A percentile compares a stretch with the other conserved stretches of the same genome.
Conservation (phyloP, 2,113 vertebrate species). For the Siniperca knerii region DNA sequence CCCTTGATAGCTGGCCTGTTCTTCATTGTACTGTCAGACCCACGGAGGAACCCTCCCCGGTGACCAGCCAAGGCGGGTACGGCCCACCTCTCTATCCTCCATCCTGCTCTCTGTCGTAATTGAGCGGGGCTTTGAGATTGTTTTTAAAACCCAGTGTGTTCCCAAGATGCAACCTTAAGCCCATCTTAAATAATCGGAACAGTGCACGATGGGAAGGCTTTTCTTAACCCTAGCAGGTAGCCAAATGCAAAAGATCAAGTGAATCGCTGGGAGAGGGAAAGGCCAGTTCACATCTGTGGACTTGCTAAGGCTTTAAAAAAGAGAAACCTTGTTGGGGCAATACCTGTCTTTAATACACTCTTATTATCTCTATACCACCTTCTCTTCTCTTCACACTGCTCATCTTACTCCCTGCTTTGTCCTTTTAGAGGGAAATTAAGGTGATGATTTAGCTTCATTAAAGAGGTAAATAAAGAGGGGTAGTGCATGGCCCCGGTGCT, state of each 20-base stretch:
- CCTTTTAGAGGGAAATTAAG: slow-evolving; percentile 70
- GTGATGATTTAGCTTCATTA: slow-evolving; percentile 80
- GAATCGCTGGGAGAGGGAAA: slow-evolving; percentile 78
- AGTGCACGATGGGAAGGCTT: slow-evolving; percentile 86
- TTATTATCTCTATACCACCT: not conserved
- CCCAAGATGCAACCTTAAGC: slow-evolving; percentile 74
- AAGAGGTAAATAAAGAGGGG: slow-evolving; percentile 78
- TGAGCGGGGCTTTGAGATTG: slow-evolving; percentile 92
- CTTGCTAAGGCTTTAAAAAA: slow-evolving; percentile 82
- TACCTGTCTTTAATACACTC: slow-evolving; percentile 36
- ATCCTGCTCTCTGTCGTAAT: slow-evolving; percentile 88
- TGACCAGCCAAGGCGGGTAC: slow-evolving; percentile 83
- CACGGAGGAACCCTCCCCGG: slow-evolving; percentile 83
- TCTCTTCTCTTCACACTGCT: slow-evolving; percentile 35
- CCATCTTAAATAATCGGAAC: slow-evolving; percentile 77
- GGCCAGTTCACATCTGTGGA: slow-evolving; percentile 71
- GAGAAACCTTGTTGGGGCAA: slow-evolving; percentile 72
- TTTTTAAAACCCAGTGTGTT: slow-evolving; percentile 86
- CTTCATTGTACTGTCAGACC: slow-evolving; percentile 79
- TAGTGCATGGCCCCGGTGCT: slow-evolving; percentile 53
- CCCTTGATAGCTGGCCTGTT: slow-evolving; percentile 76
- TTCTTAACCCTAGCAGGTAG: slow-evolving; percentile 87
- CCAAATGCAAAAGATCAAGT: slow-evolving; percentile 88
- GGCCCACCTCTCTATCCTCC: slow-evolving; percentile 74
- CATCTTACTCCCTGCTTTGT: slow-evolving; percentile 64